phyloP scores from a whole-genome alignment of 1,140 invertebrate species.

The Eueides isabella region DNA sequence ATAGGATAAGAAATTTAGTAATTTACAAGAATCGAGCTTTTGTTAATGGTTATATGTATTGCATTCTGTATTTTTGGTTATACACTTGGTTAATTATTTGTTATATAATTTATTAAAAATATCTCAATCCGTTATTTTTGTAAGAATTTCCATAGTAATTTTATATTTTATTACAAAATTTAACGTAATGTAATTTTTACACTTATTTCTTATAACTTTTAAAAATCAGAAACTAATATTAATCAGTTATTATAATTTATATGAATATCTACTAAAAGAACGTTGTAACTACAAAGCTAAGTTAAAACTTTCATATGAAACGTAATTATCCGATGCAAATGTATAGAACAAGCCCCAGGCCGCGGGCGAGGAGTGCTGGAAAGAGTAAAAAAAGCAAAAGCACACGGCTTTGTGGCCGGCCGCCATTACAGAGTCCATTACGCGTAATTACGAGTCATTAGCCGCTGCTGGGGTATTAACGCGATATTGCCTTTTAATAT shows the following conservation, averaged over 20 bases:
- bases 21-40: background rate
- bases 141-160: background rate
- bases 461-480: conserved; percentile 61
- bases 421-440: conserved; percentile 69
- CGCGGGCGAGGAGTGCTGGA: conserved; percentile 8
- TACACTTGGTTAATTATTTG: background rate
- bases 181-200: background rate
- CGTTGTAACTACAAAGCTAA: background rate
- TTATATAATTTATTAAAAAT: too few species aligned
- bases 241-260: background rate
- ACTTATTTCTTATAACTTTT: background rate
- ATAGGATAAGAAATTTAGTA: background rate
- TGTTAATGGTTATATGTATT: background rate
- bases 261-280: conserved; percentile 1
- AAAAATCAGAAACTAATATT: background rate
- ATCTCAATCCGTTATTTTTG: too few species aligned
- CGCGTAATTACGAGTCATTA: conserved; percentile 77
- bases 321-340: conserved; percentile 17
- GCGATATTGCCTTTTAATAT: conserved; percentile 72
- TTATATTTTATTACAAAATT: background rate
- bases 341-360: background rate
- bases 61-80: background rate
- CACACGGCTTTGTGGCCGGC: conserved; percentile 67
- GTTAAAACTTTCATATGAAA: conserved; percentile 10
- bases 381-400: conserved; percentile 56